phyloP scores from a whole-genome alignment of 2,888 invertebrate species.

The Trypoxylon attenuatum region DNA sequence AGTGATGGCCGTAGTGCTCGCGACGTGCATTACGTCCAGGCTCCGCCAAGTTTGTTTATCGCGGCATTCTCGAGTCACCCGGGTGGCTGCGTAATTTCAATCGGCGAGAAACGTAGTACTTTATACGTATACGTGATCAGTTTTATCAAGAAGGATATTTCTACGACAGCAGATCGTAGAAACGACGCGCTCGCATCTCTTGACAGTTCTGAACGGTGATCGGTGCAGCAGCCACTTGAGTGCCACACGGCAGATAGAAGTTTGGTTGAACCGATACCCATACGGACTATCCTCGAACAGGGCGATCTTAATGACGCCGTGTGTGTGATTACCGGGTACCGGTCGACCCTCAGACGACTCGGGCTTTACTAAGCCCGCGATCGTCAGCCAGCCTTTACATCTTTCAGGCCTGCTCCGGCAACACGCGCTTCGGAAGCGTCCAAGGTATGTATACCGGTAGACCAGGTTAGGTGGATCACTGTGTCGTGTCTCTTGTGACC shows the following conservation, averaged over 20 bases:
- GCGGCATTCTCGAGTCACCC: slow-evolving; percentile 29
- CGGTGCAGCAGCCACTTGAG: slow-evolving; percentile 17
- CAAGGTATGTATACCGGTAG: slow-evolving; percentile 58
- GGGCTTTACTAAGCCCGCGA: slow-evolving; percentile 38
- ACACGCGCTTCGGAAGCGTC: slow-evolving; percentile 48
- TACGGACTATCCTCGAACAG: slow-evolving; percentile 5
- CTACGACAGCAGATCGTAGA: neutral
- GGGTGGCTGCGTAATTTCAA: neutral
- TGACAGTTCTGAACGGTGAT: slow-evolving; percentile 41
- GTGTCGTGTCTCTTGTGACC: slow-evolving; percentile 8
- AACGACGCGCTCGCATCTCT: slow-evolving; percentile 16
- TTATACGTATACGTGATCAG: neutral
- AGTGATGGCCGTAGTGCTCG: slow-evolving; percentile 66
- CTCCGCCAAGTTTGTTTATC: slow-evolving; percentile 56
- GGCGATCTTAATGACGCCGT: slow-evolving; percentile 27
- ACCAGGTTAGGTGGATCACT: slow-evolving; percentile 57
- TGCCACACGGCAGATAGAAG: slow-evolving; percentile 33
- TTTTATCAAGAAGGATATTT: slow-evolving; percentile 3
- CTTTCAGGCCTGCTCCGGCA: slow-evolving; percentile 25
- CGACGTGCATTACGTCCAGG: slow-evolving; percentile 56
- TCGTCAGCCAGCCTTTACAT: slow-evolving; percentile 39
- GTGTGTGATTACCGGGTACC: slow-evolving; percentile 26
- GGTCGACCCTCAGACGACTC: slow-evolving; percentile 21
- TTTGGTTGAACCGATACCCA: slow-evolving; percentile 5
- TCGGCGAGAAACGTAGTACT: neutral